A percentile compares a stretch with the other conserved stretches of the same genome.
These are phyloP conservation scores for Hemithea aestivaria DNA, from an alignment of 2,888 invertebrate genomes.

Conservation along the genomic window DNA sequence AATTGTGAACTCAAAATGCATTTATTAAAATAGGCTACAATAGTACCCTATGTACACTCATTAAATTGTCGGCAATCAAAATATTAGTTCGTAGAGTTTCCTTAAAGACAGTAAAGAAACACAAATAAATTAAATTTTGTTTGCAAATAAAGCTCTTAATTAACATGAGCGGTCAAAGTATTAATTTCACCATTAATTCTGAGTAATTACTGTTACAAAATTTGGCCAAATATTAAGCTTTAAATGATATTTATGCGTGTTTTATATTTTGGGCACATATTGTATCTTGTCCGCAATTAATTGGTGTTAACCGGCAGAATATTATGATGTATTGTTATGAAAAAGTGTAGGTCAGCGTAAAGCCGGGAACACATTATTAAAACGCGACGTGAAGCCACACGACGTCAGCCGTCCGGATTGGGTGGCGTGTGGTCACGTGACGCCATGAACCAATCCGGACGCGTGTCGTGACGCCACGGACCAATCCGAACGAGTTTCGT, in stretches of 20 bases:
- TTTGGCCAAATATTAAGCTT: slow-evolving; percentile 66
- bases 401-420: no score
- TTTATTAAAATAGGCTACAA: no score
- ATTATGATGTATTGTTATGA: slow-evolving; percentile 60
- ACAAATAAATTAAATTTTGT: slow-evolving; percentile 21
- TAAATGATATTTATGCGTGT: slow-evolving; percentile 70
- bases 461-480: no score
- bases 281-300: slow-evolving; percentile 56
- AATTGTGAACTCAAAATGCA: no score
- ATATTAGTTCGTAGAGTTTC: no score
- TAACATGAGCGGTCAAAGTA: slow-evolving; percentile 74
- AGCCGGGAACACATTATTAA: no score
- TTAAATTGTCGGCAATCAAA: no score
- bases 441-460: no score
- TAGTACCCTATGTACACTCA: no score
- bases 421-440: no score
- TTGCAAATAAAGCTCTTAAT: slow-evolving; percentile 67
- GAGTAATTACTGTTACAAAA: slow-evolving; percentile 70
- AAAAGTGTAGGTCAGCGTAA: slow-evolving; percentile 54
- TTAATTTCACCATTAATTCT: slow-evolving; percentile 77
- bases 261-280: slow-evolving; percentile 47
- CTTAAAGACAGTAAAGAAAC: slow-evolving; percentile 4
- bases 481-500: no score
- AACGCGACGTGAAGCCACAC: no score
- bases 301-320: slow-evolving; percentile 56